Conservation (phyloP, 1,140 invertebrate genomes). For the Papilio dardanus region DNA sequence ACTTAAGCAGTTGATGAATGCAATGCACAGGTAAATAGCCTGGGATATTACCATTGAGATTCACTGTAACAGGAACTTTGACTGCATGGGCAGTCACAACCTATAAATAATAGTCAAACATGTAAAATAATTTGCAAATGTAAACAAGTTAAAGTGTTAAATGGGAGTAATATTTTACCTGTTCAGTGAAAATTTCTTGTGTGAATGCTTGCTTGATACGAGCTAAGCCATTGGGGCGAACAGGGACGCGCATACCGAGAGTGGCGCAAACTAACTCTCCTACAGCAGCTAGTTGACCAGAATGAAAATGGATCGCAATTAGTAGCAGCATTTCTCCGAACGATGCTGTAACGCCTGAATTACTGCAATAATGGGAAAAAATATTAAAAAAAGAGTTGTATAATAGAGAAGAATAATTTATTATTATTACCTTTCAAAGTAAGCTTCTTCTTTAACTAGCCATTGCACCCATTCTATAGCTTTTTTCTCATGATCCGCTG, state of each 20-base stretch:
- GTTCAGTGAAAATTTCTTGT: constrained; percentile 98
- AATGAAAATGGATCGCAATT: constrained; percentile 98
- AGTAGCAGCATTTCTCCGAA: constrained; percentile 98
- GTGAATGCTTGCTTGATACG: constrained; percentile 98
- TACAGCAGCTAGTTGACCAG: constrained; percentile 95
- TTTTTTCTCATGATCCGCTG: constrained; percentile 91
- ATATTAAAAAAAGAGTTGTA: constrained; percentile 55
- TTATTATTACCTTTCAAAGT: constrained; percentile 86
- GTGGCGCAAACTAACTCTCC: constrained; percentile 96
- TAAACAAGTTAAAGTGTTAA: background rate
- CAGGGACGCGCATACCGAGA: constrained; percentile 96
- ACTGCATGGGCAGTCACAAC: constrained; percentile 98
- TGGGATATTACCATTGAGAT: constrained; percentile 93
- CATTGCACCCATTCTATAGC: constrained; percentile 98
- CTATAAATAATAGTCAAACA: constrained; percentile 71
- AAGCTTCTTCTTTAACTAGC: constrained; percentile 94
- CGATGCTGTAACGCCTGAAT: constrained; percentile 90
- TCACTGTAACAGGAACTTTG: constrained; percentile 96
- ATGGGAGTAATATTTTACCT: constrained; percentile 81
- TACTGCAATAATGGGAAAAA: constrained; percentile 59
- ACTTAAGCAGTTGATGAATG: constrained; percentile 97
- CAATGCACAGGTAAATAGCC: constrained; percentile 98
- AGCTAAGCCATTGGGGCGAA: constrained; percentile 94
- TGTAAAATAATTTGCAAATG: constrained; percentile 6
- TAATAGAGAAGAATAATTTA: background rate